Base-by-base conservation (phyloP, 2,888 invertebrate species). In the Trachelus tabidus region DNA sequence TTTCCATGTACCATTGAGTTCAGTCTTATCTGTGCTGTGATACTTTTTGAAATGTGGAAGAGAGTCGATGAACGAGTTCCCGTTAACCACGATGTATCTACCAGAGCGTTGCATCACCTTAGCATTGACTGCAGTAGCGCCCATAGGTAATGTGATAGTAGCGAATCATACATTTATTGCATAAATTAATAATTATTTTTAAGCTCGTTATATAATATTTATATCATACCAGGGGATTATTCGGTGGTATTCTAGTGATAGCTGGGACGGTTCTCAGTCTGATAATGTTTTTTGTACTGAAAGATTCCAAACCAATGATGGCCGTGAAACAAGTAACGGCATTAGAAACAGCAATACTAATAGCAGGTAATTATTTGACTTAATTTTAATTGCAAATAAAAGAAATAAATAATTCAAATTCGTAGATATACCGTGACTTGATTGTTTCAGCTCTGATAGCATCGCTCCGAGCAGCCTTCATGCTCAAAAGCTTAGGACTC, bases 1-100 rank as follows among this genome's bases (percentile, higher is more conserved):
- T 98, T 97, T 89, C 98, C 98, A 0, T 97, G 97, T 89, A 96
- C 96, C 75, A 97, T 98, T 86, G 98, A 98, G 92, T 98, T 98
- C 92, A 97, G 97, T 69, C 93, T 98, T 76, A 97, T 98, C 82
- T 97, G 97, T 88, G 97, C 98, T 34, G 98, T 97, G 40, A 95
- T 97, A 83, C 92, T 97, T 78, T 97, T 96, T 89, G 96, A 97
- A 91, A 97, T 98, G 95, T 98, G 98, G 97, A 97, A 97, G 92
- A 96, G 97, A 91, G 95, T 96, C 76, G 94, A 94, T 89, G 93
- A 93, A 77, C 93, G 93, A 33, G 92, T 93, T 81, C 92, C 93
- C 79, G 92, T 93, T 83, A 92, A 88, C 91, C 90, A 92, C 92
- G 92, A 91, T 88, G 89, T 81, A 77, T 79, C 84, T 69, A 79